phyloP scores from a whole-genome alignment of 2,888 invertebrate genomes.

The Caenorhabditis macrosperma region DNA sequence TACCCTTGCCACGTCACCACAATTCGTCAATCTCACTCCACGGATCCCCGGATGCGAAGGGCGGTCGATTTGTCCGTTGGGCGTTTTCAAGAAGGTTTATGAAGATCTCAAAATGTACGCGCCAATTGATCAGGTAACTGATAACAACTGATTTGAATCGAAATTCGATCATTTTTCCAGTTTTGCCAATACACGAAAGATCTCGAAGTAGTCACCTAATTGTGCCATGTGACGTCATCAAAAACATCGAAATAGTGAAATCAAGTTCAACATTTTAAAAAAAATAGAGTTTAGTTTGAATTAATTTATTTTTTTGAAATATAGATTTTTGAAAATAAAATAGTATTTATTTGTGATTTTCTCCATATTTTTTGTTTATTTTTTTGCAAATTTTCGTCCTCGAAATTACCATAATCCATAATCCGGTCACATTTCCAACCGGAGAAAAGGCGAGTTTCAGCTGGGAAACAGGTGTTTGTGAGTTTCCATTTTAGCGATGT shows the following conservation, averaged over 20 bases:
- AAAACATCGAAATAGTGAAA: background rate
- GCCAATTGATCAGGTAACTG: conserved; percentile 7
- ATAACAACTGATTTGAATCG: background rate
- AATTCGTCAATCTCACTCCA: conserved; percentile 33
- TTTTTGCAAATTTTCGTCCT: no score
- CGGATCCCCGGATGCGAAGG: conserved; percentile 23
- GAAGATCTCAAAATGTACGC: conserved; percentile 14
- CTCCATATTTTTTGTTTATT: background rate
- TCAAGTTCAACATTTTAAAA: no score
- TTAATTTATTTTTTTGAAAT: conserved; percentile 4
- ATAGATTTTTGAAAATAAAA: background rate
- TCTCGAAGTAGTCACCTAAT: conserved; percentile 17
- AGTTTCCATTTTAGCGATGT: no score
- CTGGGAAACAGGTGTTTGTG: no score
- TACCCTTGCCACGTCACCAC: conserved; percentile 3
- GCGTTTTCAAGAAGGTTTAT: conserved; percentile 10
- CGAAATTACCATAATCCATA: no score
- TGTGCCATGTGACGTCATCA: conserved; percentile 15
- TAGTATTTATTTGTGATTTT: conserved; percentile 7
- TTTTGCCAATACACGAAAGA: conserved; percentile 21
- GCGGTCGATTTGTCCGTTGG: background rate
- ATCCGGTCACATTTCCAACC: no score
- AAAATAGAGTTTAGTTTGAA: background rate
- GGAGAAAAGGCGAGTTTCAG: no score
- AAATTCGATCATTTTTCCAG: background rate